phyloP scores from a whole-genome alignment of 2,797 vertebrate species.

The Neopelma chrysocephalum region DNA sequence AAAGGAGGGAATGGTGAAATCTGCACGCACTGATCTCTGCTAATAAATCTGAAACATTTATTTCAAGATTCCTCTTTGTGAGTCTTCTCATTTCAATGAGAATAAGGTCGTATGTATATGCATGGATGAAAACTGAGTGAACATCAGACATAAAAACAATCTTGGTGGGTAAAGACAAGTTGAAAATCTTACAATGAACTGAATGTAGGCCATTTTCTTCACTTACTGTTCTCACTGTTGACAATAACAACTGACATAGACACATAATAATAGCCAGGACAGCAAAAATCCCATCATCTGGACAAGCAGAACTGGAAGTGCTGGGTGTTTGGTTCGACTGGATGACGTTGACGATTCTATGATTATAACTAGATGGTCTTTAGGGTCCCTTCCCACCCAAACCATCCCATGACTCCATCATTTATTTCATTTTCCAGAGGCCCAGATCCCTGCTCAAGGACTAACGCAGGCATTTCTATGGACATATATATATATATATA shows the following conservation, averaged over 20 bases:
- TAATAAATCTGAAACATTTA: background rate
- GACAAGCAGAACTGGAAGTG: background rate
- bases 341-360: too few species aligned
- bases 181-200: background rate
- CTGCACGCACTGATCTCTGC: background rate
- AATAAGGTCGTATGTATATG: background rate
- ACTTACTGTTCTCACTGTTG: background rate
- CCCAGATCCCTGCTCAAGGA: background rate
- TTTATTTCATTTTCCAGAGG: background rate
- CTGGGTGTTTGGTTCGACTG: background rate
- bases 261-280: background rate
- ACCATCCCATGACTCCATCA: accelerated
- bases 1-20: background rate
- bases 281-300: background rate
- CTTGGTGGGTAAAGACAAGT: background rate
- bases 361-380: background rate
- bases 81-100: background rate
- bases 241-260: background rate
- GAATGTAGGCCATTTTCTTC: background rate
- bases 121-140: too few species aligned
- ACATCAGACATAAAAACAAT: background rate
- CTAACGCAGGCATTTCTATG: background rate
- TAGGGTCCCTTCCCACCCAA: background rate
- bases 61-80: background rate
- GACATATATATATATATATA: too few species aligned